Evolutionary conservation across 2,888 invertebrate species (phyloP).

Genomic region (Chaetogeoica ovagalla): DNA sequence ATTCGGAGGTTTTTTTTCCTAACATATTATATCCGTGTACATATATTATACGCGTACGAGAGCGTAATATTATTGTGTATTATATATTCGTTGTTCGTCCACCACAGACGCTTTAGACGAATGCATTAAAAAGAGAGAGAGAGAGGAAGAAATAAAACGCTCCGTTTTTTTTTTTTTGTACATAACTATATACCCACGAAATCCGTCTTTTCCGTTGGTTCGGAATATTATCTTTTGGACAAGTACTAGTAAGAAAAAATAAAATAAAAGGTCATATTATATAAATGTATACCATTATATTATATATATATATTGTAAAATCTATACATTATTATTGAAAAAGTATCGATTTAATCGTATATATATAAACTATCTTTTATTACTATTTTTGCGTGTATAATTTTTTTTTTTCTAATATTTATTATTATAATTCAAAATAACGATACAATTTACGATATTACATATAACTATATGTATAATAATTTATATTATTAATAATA

Average conservation of each 20-base stretch:
- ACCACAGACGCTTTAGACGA: background rate
- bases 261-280: slow-evolving; percentile 7
- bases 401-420: slow-evolving; percentile 23
- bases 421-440: slow-evolving; percentile 16
- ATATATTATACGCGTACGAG: background rate
- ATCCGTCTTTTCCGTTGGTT: slow-evolving; percentile 6
- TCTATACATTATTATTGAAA: slow-evolving; percentile 34
- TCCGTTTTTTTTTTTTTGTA: slow-evolving; percentile 28
- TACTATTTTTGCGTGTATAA: slow-evolving; percentile 40
- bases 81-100: background rate
- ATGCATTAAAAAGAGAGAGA: background rate
- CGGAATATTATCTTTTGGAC: slow-evolving; percentile 10
- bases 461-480: slow-evolving; percentile 19
- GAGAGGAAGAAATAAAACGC: background rate
- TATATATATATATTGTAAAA: slow-evolving; percentile 9
- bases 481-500: background rate
- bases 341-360: slow-evolving; percentile 19
- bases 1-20: too few relatives aligned
- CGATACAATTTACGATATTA: slow-evolving; percentile 24
- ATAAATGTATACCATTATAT: slow-evolving; percentile 22
- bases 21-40: too few relatives aligned
- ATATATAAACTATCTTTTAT: slow-evolving; percentile 41
- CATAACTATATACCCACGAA: slow-evolving; percentile 15
- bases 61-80: background rate
- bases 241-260: slow-evolving; percentile 8